phyloP scores from a whole-genome alignment of 1,140 invertebrate species.

The Thalassaphorura encarpata region DNA sequence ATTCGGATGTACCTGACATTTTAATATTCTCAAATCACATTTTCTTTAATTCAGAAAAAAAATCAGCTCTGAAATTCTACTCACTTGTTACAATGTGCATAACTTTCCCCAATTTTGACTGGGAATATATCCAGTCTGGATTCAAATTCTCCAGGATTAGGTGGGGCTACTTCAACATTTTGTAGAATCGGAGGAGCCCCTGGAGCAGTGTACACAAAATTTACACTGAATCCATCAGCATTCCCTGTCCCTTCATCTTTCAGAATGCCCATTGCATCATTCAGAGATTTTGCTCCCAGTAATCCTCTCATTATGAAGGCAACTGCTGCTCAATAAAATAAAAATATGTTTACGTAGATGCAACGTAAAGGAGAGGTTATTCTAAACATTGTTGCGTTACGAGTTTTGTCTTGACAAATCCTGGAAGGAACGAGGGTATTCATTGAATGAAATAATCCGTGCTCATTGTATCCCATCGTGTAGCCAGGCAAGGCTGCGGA shows the following conservation, averaged over 20 bases:
- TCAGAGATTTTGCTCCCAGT: slow-evolving; percentile 54
- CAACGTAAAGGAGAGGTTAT: too few relatives aligned
- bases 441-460: slow-evolving; percentile 69
- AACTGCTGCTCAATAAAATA: slow-evolving; percentile 46
- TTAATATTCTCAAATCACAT: slow-evolving; percentile 34
- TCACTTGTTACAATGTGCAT: slow-evolving; percentile 66
- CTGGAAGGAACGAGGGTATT: slow-evolving; percentile 64
- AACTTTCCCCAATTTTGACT: slow-evolving; percentile 53
- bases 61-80: not conserved
- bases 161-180: slow-evolving; percentile 67
- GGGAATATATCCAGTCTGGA: slow-evolving; percentile 58
- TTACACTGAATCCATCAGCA: slow-evolving; percentile 70
- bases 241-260: slow-evolving; percentile 61
- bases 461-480: slow-evolving; percentile 74
- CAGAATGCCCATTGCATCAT: slow-evolving; percentile 56
- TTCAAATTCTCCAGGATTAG: slow-evolving; percentile 33
- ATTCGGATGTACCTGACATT: slow-evolving; percentile 33
- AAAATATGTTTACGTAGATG: not conserved
- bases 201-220: slow-evolving; percentile 60
- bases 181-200: slow-evolving; percentile 57
- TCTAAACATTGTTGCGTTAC: slow-evolving; percentile 39
- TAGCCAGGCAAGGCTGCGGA: slow-evolving; percentile 79
- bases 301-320: slow-evolving; percentile 66
- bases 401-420: slow-evolving; percentile 60
- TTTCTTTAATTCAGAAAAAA: too few relatives aligned